Base-by-base conservation (phyloP, 2,888 invertebrate species). In the Megastigmus dorsalis region DNA sequence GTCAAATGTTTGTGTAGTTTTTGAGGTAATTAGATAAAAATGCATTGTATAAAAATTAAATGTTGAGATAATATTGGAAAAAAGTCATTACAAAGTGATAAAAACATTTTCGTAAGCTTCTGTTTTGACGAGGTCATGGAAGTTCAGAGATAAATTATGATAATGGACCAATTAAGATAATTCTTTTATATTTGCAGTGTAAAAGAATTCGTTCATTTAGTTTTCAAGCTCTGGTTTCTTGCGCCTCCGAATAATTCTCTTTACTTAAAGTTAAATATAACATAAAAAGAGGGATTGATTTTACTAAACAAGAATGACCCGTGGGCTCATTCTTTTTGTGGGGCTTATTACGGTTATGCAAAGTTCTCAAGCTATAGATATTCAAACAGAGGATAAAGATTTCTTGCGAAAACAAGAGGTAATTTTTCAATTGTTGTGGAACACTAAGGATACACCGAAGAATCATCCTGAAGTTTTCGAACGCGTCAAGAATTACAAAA, bases 381-480 rank as follows among this genome's bases (percentile, higher is more conserved):
- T 50, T 6, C 5, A 48, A 3, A n/a, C 45, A 3, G 13, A 23
- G 1, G 66, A 70, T 13, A 26, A 13, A 7, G 71, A 75, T 10
- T 75, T 70, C 30, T 36, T 65, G 20, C 36, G 43, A 38, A 69
- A 74, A 23, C 74, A 74, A 43, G 63, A 69, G 30, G 2, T 69
- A 9, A 13, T 74, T 33, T 69, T 69, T 26, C 74, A 74, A 33
- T 20, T 74, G 9, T 23, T 74, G 3, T 74, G 74, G 74, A 15
- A 41, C 3, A 69, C 63, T 0, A 69, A n/a, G 18, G 65, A 59
- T 3, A n/a, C 23, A 5, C 63, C 74, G 1, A 74, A 65, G 9
- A 70, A 70, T 60, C 66, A 70, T 66, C 70, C 75, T 7, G 75
- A 75, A 15, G 50, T 70, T 15, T 75, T 75, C 30, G 75, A 70